These are phyloP conservation scores for Schrankia costaestrigalis DNA, from an alignment of 2,888 invertebrate species.

Conservation along the genomic window DNA sequence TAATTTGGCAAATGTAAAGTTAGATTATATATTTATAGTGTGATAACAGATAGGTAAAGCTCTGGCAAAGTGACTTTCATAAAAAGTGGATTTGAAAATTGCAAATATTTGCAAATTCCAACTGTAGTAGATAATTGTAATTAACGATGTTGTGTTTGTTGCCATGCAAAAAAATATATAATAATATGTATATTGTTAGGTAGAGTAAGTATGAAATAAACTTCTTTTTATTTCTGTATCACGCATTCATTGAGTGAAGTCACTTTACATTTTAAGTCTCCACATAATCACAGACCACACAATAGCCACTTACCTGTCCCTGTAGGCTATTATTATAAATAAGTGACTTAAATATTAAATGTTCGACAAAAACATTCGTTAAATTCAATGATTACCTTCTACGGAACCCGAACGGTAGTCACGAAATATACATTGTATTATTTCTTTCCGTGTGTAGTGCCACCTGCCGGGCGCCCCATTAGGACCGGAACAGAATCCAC, in stretches of 20 bases:
- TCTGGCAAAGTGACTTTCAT: too few relatives aligned
- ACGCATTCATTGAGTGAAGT: too few relatives aligned
- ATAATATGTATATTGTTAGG: too few relatives aligned
- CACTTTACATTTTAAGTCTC: too few relatives aligned
- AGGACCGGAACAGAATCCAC: slow-evolving; percentile 62
- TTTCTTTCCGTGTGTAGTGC: slow-evolving; percentile 26
- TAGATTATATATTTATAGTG: not conserved
- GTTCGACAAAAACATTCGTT: slow-evolving; percentile 1
- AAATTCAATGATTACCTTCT: slow-evolving; percentile 2
- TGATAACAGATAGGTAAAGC: too few relatives aligned
- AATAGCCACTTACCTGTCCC: not conserved
- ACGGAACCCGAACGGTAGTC: slow-evolving; percentile 25
- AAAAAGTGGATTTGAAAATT: too few relatives aligned
- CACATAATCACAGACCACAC: not conserved
- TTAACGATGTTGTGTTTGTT: too few relatives aligned
- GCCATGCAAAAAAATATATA: not conserved
- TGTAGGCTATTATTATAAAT: slow-evolving; percentile 1
- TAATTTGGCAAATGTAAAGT: slow-evolving; percentile 1
- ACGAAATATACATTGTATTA: slow-evolving; percentile 16
- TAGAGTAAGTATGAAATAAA: not conserved
- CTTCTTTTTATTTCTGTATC: too few relatives aligned
- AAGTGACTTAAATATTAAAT: not conserved
- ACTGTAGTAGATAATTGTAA: too few relatives aligned
- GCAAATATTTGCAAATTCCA: too few relatives aligned
- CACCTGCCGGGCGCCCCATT: slow-evolving; percentile 67